A percentile compares a stretch with the other conserved stretches of the same genome.
These are phyloP conservation scores for Trachurus trachurus DNA, from an alignment of 2,797 vertebrate species.

Conservation along the genomic window DNA sequence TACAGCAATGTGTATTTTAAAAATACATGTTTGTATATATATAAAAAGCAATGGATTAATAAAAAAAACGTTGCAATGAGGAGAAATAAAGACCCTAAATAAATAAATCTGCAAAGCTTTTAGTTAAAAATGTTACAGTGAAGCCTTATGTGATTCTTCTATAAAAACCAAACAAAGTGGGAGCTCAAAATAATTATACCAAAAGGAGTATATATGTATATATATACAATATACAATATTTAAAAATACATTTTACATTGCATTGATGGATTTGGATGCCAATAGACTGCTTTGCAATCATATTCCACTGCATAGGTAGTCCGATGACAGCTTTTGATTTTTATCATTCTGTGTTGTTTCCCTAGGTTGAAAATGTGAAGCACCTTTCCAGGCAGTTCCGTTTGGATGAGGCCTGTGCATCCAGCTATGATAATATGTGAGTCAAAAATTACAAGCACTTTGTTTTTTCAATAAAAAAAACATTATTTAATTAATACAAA, in stretches of 20 bases:
- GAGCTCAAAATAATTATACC: not conserved
- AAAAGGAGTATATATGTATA: not conserved
- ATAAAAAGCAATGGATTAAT: not conserved
- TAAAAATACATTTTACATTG: no score
- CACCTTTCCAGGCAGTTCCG: not conserved
- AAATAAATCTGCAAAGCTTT: no score
- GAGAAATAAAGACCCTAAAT: no score
- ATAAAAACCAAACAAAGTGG: not conserved
- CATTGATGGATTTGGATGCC: not conserved
- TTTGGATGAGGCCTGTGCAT: not conserved
- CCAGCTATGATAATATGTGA: not conserved
- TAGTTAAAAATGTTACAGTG: not conserved
- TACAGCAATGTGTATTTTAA: conserved; percentile 26
- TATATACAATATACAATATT: not conserved
- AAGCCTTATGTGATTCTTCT: not conserved
- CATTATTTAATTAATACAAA: conserved; percentile 53
- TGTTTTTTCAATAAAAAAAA: conserved; percentile 29
- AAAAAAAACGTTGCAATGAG: no score
- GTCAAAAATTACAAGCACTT: conserved; percentile 2
- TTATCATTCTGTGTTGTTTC: not conserved
- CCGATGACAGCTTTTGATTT: not conserved
- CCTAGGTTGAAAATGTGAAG: not conserved
- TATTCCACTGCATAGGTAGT: not conserved
- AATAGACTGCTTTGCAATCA: not conserved
- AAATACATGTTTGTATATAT: no score